Evolutionary conservation across 1,140 invertebrate genomes (phyloP), one percentile per base, ranked within the genome.

Genomic region (Pseudomyrmex sp.): DNA sequence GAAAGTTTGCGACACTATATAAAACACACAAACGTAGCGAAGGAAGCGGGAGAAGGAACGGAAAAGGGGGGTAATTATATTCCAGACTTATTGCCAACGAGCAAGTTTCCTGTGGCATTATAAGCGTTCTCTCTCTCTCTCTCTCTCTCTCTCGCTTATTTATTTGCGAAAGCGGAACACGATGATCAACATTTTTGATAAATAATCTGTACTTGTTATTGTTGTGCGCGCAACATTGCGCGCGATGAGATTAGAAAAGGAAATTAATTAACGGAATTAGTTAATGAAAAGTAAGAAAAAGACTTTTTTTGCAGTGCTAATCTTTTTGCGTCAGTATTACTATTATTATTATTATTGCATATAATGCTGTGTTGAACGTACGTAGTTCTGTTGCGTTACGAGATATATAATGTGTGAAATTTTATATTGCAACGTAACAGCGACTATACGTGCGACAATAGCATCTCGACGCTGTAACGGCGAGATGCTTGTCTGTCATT

Each of bases 11-110:
- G 86, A 85, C 77, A 85, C 66, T 88, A 61, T 83, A 83, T 83
- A 88, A 89, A 88, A 89, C 79, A 83, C 82, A 89, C 77, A 89
- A 89, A 88, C 83, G 84, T 77, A 85, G 83, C 26, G 26, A 35
- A 35, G 5, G 35, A 35, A 35, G 35, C 35, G 35, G 35, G 5
- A 35, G 35, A 35, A 5, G 35, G 35, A 5, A 35, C 35, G 35
- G 35, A 35, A 35, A 35, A 35, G 35, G 54, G 35, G 23, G 50
- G 54, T 85, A 88, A 85, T 89, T 88, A 88, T 88, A 74, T 80
- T 74, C 20, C 18, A 79, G 48, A 79, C 75, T 66, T 76, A 70
- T 54, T 76, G 59, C 46, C 48, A 73, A 20, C 54, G 12, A 58
- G 44, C 26, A 72, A 75, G 58, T 61, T 80, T 26, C 70, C 54